Evolutionary conservation across 2,797 vertebrate genomes (phyloP).

Genomic region (Etheostoma perlongum): DNA sequence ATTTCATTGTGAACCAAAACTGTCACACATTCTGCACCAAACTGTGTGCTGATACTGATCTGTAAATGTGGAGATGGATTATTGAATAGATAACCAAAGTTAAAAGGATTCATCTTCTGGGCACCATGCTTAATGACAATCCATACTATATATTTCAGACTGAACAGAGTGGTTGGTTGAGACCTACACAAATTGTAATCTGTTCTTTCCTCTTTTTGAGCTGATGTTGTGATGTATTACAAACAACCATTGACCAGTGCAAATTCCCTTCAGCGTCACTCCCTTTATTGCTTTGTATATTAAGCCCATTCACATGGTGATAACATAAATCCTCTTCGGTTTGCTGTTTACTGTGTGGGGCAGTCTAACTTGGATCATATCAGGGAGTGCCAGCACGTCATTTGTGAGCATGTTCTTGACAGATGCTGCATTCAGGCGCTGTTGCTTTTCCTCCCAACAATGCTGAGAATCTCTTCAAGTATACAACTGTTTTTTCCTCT

Average conservation of each 20-base stretch:
- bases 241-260: conserved; percentile 81
- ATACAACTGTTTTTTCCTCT: conserved; percentile 28
- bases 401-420: conserved; percentile 46
- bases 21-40: too few relatives aligned
- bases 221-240: conserved; percentile 78
- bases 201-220: too few relatives aligned
- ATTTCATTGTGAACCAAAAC: too few relatives aligned
- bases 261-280: conserved; percentile 75
- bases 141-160: not conserved
- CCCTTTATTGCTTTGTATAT: conserved; percentile 62
- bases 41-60: too few relatives aligned
- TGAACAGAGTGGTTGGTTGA: too few relatives aligned
- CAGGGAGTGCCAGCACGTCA: conserved; percentile 25
- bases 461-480: conserved; percentile 45
- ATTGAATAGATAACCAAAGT: too few relatives aligned
- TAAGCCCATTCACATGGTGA: conserved; percentile 41
- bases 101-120: too few relatives aligned
- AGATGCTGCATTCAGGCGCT: conserved; percentile 40
- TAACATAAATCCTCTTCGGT: conserved; percentile 43
- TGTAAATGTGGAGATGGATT: too few relatives aligned
- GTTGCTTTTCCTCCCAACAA: conserved; percentile 44
- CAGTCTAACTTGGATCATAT: conserved; percentile 19
- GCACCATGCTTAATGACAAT: too few relatives aligned
- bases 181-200: too few relatives aligned
- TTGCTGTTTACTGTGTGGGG: conserved; percentile 43